phyloP scores from a whole-genome alignment of 1,140 invertebrate species.

The Tetramorium alpestre region DNA sequence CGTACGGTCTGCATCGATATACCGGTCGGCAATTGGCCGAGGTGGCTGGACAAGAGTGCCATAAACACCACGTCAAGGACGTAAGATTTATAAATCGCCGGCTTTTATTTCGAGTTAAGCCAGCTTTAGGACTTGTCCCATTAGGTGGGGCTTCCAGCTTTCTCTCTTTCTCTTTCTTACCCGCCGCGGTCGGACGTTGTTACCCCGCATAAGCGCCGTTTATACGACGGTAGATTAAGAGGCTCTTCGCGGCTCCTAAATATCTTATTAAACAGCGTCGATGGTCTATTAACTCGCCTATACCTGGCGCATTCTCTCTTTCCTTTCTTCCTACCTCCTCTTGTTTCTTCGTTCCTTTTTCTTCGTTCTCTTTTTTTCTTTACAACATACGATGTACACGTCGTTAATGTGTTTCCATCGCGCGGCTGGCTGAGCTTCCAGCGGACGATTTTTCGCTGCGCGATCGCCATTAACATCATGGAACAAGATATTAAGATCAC shows the following conservation, averaged over 20 bases:
- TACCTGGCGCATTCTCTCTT: background rate
- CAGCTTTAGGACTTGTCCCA: constrained; percentile 77
- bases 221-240: constrained; percentile 72
- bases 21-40: background rate
- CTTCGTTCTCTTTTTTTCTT: constrained; percentile 42
- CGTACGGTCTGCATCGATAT: background rate
- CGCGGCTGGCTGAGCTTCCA: background rate
- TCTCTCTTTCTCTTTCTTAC: constrained; percentile 1
- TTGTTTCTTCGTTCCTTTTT: constrained; percentile 43
- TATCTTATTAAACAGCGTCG: constrained; percentile 77
- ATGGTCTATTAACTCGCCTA: constrained; percentile 69
- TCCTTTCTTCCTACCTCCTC: background rate
- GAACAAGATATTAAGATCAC: constrained; percentile 46
- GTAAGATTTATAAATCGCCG: constrained; percentile 78
- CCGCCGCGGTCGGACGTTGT: background rate
- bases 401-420: constrained; percentile 50
- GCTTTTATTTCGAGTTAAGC: constrained; percentile 79
- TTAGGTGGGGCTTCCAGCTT: constrained; percentile 65
- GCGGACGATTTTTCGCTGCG: constrained; percentile 31
- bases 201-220: constrained; percentile 32
- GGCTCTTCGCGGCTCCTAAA: constrained; percentile 72
- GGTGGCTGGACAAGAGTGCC: constrained; percentile 30
- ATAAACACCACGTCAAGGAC: constrained; percentile 66
- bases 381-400: constrained; percentile 6
- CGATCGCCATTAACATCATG: constrained; percentile 27